Evolutionary conservation across 2,797 vertebrate genomes (phyloP).

Genomic region (Leptatherina wallacei): DNA sequence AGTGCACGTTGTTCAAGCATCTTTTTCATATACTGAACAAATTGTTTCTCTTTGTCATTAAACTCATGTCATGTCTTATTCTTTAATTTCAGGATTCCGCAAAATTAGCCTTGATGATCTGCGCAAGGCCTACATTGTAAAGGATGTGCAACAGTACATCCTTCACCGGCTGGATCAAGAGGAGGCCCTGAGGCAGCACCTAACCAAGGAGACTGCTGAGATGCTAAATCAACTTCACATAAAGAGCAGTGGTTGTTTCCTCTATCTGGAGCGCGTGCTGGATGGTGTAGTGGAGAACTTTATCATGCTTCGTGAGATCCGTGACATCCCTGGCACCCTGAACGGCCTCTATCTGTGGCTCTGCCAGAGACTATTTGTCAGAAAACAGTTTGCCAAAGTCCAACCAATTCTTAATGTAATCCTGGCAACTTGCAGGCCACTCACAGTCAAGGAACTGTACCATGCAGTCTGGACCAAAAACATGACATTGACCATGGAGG

Average conservation of each 20-base stretch:
- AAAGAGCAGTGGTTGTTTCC: slow-evolving; percentile 98
- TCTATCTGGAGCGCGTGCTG: slow-evolving; percentile 96
- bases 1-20: not conserved
- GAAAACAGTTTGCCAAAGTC: slow-evolving; percentile 98
- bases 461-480: slow-evolving; percentile 98
- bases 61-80: slow-evolving; percentile 33
- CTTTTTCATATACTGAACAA: not conserved
- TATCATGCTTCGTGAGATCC: slow-evolving; percentile 97
- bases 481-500: slow-evolving; percentile 91
- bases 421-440: slow-evolving; percentile 93
- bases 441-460: slow-evolving; percentile 92
- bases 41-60: not conserved
- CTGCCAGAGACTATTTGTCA: slow-evolving; percentile 97
- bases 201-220: slow-evolving; percentile 98
- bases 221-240: slow-evolving; percentile 99
- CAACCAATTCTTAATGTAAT: slow-evolving; percentile 98
- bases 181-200: slow-evolving; percentile 95
- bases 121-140: slow-evolving; percentile 96
- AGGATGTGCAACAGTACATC: slow-evolving; percentile 99
- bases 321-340: slow-evolving; percentile 97
- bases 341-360: slow-evolving; percentile 99
- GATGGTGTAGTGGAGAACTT: slow-evolving; percentile 98
- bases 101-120: slow-evolving; percentile 99
- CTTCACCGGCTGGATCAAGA: slow-evolving; percentile 97
- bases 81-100: slow-evolving; percentile 88